Base-by-base conservation (phyloP, 2,113 vertebrate genomes). In the Lepidiolamprologus cunningtoni region DNA sequence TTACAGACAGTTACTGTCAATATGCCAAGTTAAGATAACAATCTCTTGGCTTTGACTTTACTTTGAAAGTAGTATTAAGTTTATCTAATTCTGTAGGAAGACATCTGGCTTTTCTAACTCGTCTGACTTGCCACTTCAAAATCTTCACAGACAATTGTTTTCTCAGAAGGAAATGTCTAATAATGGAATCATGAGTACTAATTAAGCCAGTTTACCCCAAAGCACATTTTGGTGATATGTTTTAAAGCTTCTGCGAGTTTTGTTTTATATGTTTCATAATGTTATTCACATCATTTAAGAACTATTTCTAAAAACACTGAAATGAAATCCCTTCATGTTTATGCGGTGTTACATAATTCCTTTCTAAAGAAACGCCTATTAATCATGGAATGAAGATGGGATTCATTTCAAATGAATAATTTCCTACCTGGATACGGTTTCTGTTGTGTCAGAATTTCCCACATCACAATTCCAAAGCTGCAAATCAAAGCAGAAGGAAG, bases 391-490 rank as follows among this genome's bases (percentile, higher is more conserved):
- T 63, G 52, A 50, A 63, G 35, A 83, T 80, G 35, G 9, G 28
- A 84, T 52, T 14, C 7, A 63, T 89, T 81, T 52, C 7, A 85
- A 57, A 84, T 80, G 3, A 76, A 86, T 55, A 3, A 8, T 73
- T 40, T 84, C 87, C 28, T 87, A 98, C 97, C 98, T 96, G 97
- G 31, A 14, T 97, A 97, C 0, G 97, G 96, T 76, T 97, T 98
- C 94, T 97, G 97, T 95, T 98, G 97, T 33, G 97, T 96, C 16
- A 99, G 96, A 19, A 98, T 96, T 95, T 98, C 98, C 97, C 98
- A 98, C 73, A 97, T 94, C 89, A 98, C 93, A 57, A 98, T 97
- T n/a, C 95, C 95, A 28, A 98, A 98, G 94, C 98, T 98, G 94
- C 26, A 86, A 76, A 89, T 73, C 40, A 86, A 87, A 94, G 52